Conservation (phyloP, 1,140 invertebrate genomes). For the Lucilia cuprina region DNA sequence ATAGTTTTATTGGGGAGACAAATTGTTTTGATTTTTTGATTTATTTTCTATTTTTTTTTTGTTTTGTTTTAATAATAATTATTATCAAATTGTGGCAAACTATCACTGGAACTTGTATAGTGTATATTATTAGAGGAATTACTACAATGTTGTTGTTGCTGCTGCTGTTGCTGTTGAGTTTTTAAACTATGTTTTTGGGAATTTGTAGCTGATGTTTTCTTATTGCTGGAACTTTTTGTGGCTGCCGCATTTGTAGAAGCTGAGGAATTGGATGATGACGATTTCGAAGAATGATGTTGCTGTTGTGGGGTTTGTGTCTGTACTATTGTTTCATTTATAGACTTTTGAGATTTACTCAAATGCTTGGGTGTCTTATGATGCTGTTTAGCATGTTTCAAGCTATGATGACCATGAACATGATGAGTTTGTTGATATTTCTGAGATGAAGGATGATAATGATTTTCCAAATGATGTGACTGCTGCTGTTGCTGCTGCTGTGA, state of each 20-base stretch:
- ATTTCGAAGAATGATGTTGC: slow-evolving; percentile 39
- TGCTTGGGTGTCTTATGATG: slow-evolving; percentile 50
- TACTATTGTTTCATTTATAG: slow-evolving; percentile 8
- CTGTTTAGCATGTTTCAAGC: slow-evolving; percentile 55
- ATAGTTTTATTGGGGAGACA: background rate
- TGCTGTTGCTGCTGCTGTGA: slow-evolving; percentile 45
- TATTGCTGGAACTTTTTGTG: background rate
- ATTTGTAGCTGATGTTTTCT: background rate
- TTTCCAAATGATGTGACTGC: slow-evolving; percentile 43
- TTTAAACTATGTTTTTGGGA: background rate
- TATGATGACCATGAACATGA: slow-evolving; percentile 50
- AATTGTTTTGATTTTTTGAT: background rate
- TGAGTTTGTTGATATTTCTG: slow-evolving; percentile 39
- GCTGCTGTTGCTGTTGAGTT: slow-evolving; percentile 30
- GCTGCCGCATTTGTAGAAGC: background rate
- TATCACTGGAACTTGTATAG: slow-evolving; percentile 59
- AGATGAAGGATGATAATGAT: slow-evolving; percentile 49
- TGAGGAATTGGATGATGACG: slow-evolving; percentile 4
- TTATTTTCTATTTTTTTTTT: background rate
- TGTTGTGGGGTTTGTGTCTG: slow-evolving; percentile 36
- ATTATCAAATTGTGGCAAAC: slow-evolving; percentile 59
- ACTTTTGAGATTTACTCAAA: slow-evolving; percentile 50
- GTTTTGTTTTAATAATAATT: slow-evolving; percentile 55
- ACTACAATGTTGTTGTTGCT: slow-evolving; percentile 39
- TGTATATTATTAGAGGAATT: slow-evolving; percentile 39